Conservation (phyloP, 2,888 invertebrate genomes). For the Xanthia togata region DNA sequence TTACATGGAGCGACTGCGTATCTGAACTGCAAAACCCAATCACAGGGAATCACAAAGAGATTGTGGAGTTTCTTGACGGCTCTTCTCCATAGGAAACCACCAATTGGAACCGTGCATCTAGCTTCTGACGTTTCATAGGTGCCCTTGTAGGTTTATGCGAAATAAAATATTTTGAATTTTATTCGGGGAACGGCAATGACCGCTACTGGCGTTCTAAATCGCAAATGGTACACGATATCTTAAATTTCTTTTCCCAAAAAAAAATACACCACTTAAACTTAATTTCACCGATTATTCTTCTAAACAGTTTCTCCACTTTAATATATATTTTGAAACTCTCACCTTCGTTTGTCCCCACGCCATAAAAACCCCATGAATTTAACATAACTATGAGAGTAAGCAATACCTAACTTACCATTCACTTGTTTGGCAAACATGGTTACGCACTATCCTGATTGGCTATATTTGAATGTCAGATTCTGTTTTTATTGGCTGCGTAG, state of each 20-base stretch:
- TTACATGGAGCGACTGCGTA: not conserved
- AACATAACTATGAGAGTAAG: conserved; percentile 31
- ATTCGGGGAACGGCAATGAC: too few species aligned
- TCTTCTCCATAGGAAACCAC: too few species aligned
- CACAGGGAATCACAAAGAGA: not conserved
- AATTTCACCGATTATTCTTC: not conserved
- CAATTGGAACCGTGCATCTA: too few species aligned
- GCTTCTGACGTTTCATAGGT: too few species aligned
- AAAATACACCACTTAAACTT: not conserved
- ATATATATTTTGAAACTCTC: conserved; percentile 44
- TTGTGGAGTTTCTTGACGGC: too few species aligned
- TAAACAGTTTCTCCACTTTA: conserved; percentile 30
- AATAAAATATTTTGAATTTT: too few species aligned
- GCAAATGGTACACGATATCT: too few species aligned
- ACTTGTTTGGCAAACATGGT: conserved; percentile 30
- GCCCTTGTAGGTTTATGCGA: too few species aligned
- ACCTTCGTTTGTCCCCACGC: conserved; percentile 35
- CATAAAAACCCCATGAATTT: conserved; percentile 46
- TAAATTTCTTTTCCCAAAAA: not conserved
- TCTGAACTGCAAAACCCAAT: too few species aligned
- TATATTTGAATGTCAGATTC: conserved; percentile 42
- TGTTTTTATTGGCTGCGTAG: conserved; percentile 47
- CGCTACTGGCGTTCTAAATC: not conserved
- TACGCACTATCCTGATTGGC: conserved; percentile 51
- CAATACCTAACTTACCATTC: conserved; percentile 11